Evolutionary conservation across 2,113 vertebrate genomes (phyloP).

Genomic region (Tor tambroides): DNA sequence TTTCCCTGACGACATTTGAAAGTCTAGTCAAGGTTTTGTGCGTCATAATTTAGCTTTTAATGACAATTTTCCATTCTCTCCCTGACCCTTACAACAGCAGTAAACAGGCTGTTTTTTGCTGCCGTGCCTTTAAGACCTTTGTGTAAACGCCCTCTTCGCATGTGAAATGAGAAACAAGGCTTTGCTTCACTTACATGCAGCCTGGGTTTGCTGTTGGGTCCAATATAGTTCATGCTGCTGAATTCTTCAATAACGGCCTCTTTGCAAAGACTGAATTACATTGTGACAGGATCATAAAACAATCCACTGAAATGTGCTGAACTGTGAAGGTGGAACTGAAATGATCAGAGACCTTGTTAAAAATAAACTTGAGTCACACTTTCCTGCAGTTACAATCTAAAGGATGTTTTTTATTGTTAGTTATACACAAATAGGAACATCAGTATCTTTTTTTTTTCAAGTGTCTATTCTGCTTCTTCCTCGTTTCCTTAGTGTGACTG

Average conservation of each 20-base stretch:
- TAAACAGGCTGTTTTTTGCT: constrained; percentile 23
- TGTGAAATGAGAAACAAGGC: constrained; percentile 7
- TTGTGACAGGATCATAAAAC: constrained; percentile 33
- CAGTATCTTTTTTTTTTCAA: neutral
- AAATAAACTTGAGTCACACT: constrained; percentile 30
- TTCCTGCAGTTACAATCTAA: neutral
- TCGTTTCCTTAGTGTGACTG: neutral
- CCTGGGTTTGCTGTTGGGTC: neutral
- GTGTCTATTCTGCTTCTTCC: neutral
- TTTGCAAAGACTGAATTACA: constrained; percentile 33
- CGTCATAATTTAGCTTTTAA: neutral
- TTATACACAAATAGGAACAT: neutral
- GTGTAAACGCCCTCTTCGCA: neutral
- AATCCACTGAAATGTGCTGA: constrained; percentile 8
- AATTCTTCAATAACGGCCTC: constrained; percentile 12
- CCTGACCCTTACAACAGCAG: constrained; percentile 24
- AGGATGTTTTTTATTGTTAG: neutral
- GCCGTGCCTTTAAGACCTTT: neutral
- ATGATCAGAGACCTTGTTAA: constrained; percentile 10
- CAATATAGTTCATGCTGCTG: constrained; percentile 18
- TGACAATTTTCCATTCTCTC: neutral
- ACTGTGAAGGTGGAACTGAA: constrained; percentile 26
- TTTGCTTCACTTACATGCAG: constrained; percentile 6
- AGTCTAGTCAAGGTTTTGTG: neutral
- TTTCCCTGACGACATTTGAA: neutral